Percentiles rank a stretch among this genome's conserved stretches.
These are phyloP conservation scores for Balanococcus diminutus DNA, from an alignment of 2,888 invertebrate species.

Conservation along the genomic window DNA sequence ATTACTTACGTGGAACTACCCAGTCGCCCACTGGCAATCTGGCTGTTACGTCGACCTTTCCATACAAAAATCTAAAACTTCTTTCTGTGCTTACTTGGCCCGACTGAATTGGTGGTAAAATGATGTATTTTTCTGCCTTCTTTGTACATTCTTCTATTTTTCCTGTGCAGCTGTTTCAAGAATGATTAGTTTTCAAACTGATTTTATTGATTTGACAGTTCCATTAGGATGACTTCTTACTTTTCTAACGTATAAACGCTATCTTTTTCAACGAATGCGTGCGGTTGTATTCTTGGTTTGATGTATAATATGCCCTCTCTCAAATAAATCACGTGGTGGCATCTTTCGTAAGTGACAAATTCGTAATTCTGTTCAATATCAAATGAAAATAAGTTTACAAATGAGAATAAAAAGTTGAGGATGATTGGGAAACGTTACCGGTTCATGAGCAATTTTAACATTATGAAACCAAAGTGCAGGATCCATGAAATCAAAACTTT, in stretches of 20 bases:
- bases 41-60: conserved; percentile 72
- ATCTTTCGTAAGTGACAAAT: conserved; percentile 55
- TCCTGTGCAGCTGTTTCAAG: conserved; percentile 54
- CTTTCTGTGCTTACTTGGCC: conserved; percentile 69
- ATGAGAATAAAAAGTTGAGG: too few relatives aligned
- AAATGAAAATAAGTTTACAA: background rate
- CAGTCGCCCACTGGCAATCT: conserved; percentile 78
- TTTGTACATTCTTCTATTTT: conserved; percentile 39
- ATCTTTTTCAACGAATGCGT: conserved; percentile 24
- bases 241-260: background rate
- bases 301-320: conserved; percentile 52
- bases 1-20: conserved; percentile 72
- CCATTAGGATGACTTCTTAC: background rate
- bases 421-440: conserved; percentile 51
- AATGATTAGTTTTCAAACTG: background rate
- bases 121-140: conserved; percentile 57
- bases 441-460: conserved; percentile 48
- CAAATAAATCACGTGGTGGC: conserved; percentile 36
- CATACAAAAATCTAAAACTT: conserved; percentile 72
- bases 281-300: conserved; percentile 51
- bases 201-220: background rate
- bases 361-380: conserved; percentile 49
- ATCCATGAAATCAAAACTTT: conserved; percentile 18
- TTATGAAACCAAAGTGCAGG: conserved; percentile 45
- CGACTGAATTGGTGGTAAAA: conserved; percentile 72